Evolutionary conservation across 2,888 invertebrate genomes (phyloP), one percentile per base, ranked within the genome.

Genomic region (Phyllotreta cruciferae): DNA sequence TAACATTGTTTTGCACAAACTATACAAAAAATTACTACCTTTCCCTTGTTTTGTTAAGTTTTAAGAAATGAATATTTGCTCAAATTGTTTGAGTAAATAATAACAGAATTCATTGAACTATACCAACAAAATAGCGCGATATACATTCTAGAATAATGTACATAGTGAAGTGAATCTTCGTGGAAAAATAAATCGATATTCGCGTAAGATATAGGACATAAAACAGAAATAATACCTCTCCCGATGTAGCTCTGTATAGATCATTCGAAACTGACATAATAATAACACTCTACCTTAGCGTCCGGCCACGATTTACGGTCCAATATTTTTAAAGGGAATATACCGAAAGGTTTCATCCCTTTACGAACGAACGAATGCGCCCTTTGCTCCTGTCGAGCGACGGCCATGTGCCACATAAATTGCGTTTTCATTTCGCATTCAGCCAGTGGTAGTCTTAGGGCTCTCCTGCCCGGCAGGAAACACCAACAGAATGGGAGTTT

Each of bases 401-500:
- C 52, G 52, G 41, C 37, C 44, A 42, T 44, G 52, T 4, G 42
- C 37, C 44, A 67, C 66, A 63, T 67, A 68, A 70, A 70, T 67
- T 67, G 63, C 63, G 61, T 66, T 69, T 70, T 63, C 58, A 67
- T 69, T 67, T 66, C 54, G 64, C 67, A 66, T 67, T 70, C 66
- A 63, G 63, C 65, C 41, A 65, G 67, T 69, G 62, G 67, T 52
- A 38, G 49, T 41, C 50, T 50, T 50, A 41, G 36, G 42, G 34
- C 60, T 37, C 57, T 57, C 11, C 45, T 47, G 7, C 34, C 38
- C 37, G 8, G 24, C 60, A 37, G 37, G 44, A 60, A 52, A 36
- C 24, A 50, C 36, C 5, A 47, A 47, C 13, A 50, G 34, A 50
- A 50, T 37, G 38, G 13, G 34, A 42, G 9, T 24, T 42, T 42